Percentiles rank a stretch among this genome's conserved stretches.
Evolutionary conservation across 2,113 vertebrate species (phyloP).

Genomic region (Seriola rivoliana): DNA sequence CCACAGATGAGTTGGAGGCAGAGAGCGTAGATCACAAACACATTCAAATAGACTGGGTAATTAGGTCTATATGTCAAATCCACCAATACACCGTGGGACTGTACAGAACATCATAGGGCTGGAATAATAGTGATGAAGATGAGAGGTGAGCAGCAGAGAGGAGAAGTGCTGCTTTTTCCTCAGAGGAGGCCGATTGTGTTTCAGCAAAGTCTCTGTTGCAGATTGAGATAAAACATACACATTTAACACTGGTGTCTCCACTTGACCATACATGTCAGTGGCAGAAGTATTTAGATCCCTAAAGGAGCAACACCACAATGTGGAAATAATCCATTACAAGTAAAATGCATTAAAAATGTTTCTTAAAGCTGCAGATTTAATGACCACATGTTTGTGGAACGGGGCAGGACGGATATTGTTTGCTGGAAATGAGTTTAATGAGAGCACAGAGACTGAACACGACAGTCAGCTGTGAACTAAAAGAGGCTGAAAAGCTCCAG

Average conservation of each 20-base stretch:
- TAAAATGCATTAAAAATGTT: too few relatives aligned
- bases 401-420: too few relatives aligned
- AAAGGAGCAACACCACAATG: too few relatives aligned
- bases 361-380: too few relatives aligned
- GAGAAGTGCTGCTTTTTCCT: constrained; percentile 15
- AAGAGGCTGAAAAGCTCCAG: too few relatives aligned
- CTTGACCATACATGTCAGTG: too few relatives aligned
- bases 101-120: not conserved
- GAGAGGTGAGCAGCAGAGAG: constrained; percentile 8
- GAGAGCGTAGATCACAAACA: constrained; percentile 40
- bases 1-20: constrained; percentile 37
- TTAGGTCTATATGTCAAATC: constrained; percentile 49
- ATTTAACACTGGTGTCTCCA: not conserved
- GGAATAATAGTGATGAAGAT: constrained; percentile 14
- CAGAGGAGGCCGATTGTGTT: not conserved
- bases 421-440: too few relatives aligned
- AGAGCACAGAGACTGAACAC: too few relatives aligned
- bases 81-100: not conserved
- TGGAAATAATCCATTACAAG: too few relatives aligned
- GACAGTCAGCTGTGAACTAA: too few relatives aligned
- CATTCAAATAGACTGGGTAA: constrained; percentile 39
- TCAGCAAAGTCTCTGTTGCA: not conserved
- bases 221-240: not conserved
- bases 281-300: not conserved
- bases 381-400: too few relatives aligned